Base-by-base conservation (phyloP, 2,888 invertebrate genomes). In the Netelia melanura region DNA sequence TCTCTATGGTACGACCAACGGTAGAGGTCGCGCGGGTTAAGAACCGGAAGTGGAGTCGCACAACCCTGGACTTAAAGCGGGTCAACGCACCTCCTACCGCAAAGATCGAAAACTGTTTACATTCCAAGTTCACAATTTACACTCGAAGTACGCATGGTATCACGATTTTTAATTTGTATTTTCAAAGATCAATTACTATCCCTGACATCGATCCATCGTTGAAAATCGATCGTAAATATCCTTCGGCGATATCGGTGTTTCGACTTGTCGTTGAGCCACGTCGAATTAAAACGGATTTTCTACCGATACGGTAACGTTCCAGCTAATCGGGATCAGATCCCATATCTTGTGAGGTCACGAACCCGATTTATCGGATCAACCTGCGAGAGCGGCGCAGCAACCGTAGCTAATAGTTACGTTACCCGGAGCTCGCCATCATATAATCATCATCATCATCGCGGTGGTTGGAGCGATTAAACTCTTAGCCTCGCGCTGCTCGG, bases 391-490 rank as follows among this genome's bases (percentile, higher is more conserved):
- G 70, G 48, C 72, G 25, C 67, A 64, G 54, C 38, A 38, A 38
- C 61, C 78, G 76, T 76, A 52, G 84, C 77, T 78, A 77, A 84
- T 81, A 72, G 70, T 78, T 81, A 78, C 77, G 84, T 84, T 84
- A 74, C 54, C 38, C 64, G 52, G 58, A 54, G 79, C 72, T 65
- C 71, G 38, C 72, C 77, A 70, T 81, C 75, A 76, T 76, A 68
- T 72, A 76, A 64, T 84, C 70, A 67, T 58, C 58, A 56, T 78
- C 52, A 65, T 67, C 72, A 78, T 72, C 62, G 30, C 30, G 21
- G 54, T 56, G 48, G 78, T 64, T 75, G 62, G 58, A 70, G 68
- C 84, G 84, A 85, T 85, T 85, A 85, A 85, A 85, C 84, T 85
- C 84, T 84, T 84, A 78, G 77, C 84, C 81, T 76, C 74, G 74